Evolutionary conservation across 2,888 invertebrate genomes (phyloP).

Genomic region (Agonopterix alstromeriana): DNA sequence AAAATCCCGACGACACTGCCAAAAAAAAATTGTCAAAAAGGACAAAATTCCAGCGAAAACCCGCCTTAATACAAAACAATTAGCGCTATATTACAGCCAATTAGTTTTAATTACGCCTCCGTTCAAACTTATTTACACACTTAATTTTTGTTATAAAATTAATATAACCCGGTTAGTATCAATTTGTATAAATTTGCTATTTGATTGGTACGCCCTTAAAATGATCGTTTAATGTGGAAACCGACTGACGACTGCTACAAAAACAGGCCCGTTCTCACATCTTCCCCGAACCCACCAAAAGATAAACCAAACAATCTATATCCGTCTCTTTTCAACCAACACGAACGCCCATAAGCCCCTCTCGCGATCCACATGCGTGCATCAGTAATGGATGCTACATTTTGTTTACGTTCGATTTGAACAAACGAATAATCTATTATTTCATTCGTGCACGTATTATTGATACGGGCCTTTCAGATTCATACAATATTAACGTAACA

Average conservation of each 20-base stretch:
- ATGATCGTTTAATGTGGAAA: conserved; percentile 74
- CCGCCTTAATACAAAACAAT: conserved; percentile 68
- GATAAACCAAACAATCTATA: conserved; percentile 24
- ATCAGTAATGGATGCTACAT: conserved; percentile 71
- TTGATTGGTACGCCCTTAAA: conserved; percentile 75
- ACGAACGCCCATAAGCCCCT: conserved; percentile 15
- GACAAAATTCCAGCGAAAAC: conserved; percentile 57
- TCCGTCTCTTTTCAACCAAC: conserved; percentile 36
- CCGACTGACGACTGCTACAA: conserved; percentile 70
- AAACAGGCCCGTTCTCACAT: conserved; percentile 56
- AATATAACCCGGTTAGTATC: conserved; percentile 76
- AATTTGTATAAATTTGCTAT: conserved; percentile 76
- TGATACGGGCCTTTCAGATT: conserved; percentile 65
- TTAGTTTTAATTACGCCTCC: conserved; percentile 72
- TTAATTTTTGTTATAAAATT: conserved; percentile 78
- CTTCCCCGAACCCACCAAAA: conserved; percentile 19
- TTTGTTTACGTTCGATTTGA: conserved; percentile 75
- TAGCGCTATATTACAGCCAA: conserved; percentile 70
- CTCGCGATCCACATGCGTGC: conserved; percentile 35
- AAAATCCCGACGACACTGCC: conserved; percentile 29
- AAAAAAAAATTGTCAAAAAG: conserved; percentile 33
- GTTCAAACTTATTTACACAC: conserved; percentile 75
- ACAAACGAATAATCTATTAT: conserved; percentile 77
- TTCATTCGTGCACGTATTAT: conserved; percentile 76
- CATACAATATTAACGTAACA: conserved; percentile 62